Conservation (phyloP, 2,888 invertebrate genomes). For the Myopa tessellatipennis region DNA sequence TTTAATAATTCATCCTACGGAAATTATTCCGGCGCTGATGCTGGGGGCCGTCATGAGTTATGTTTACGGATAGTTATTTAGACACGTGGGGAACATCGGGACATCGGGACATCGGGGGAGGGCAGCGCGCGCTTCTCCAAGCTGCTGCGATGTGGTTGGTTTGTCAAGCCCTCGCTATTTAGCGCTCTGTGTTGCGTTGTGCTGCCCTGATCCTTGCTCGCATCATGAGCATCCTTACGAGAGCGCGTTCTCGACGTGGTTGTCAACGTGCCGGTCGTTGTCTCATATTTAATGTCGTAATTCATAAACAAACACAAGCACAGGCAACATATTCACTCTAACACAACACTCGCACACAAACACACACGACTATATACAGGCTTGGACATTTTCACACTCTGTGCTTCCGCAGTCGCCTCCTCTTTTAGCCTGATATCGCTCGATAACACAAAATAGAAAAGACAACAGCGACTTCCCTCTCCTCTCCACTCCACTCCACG, state of each 20-base stretch:
- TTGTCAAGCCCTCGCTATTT: slow-evolving; percentile 28
- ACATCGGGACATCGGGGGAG: not conserved
- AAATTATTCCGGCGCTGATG: slow-evolving; percentile 58
- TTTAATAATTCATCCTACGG: slow-evolving; percentile 55
- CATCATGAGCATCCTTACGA: not conserved
- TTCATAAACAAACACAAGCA: slow-evolving; percentile 41
- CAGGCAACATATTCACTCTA: slow-evolving; percentile 24
- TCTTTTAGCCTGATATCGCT: slow-evolving; percentile 16
- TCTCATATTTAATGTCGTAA: slow-evolving; percentile 43
- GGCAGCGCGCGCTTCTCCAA: not conserved
- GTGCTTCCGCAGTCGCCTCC: not conserved
- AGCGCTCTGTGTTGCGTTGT: not conserved
- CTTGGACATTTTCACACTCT: not conserved
- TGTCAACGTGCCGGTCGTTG: slow-evolving; percentile 24
- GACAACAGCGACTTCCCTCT: slow-evolving; percentile 22
- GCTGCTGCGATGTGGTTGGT: slow-evolving; percentile 17
- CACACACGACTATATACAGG: not conserved
- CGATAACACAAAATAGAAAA: slow-evolving; percentile 20
- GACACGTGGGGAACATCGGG: slow-evolving; percentile 19
- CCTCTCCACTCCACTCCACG: no score
- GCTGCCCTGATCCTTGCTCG: not conserved
- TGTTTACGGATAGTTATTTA: slow-evolving; percentile 55
- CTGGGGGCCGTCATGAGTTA: slow-evolving; percentile 60
- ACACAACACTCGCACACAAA: not conserved
- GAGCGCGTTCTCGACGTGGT: slow-evolving; percentile 9